Base-by-base conservation (phyloP, 2,113 vertebrate genomes). In the Dicerorhinus sumatrensis region DNA sequence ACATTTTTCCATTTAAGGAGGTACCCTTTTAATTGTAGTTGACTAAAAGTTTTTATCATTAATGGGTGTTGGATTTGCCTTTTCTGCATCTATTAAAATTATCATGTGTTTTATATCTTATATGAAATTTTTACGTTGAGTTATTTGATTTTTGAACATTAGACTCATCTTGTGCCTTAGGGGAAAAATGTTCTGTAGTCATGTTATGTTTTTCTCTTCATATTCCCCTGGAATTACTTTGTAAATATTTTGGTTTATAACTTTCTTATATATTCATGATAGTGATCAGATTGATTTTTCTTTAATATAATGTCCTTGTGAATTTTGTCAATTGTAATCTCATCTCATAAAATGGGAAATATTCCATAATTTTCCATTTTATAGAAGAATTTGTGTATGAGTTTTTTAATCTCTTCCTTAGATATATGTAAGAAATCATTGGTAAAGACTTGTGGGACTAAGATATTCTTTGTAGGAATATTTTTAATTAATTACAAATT, bases 401-500 rank as follows among this genome's bases (percentile, higher is more conserved):
- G 21, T 89, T 93, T 79, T 63, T 5, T 42, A 60, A 36, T 20
- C 13, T 89, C 31, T 18, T 90, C 14, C 21, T 36, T 72, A 85
- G 79, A 18, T 80, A 56, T 48, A 73, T 73, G 8, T 63, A 54
- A 60, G 36, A 93, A 80, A 77, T 23, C 20, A 69, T 36, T 95
- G 25, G 23, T 85, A 79, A 79, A 79, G n/a, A 29, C 6, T 58
- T 65, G 7, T 46, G 14, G 36, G 36, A 8, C 25, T 76, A 56
- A 63, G 14, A 62, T 27, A 62, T n/a, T 92, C 8, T 70, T 76
- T 79, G 1, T 62, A 27, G 20, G 29, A 31, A 60, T 83, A 54
- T 83, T 92, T 82, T 83, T 16, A 88, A 76, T 70, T 83, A 70
- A 91, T 69, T 76, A 56, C 25, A 75, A 87, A 33, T 63, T 83